A percentile compares a stretch with the other conserved stretches of the same genome.
phyloP scores from a whole-genome alignment of 2,888 invertebrate genomes.

The Drosophila paramelanica region DNA sequence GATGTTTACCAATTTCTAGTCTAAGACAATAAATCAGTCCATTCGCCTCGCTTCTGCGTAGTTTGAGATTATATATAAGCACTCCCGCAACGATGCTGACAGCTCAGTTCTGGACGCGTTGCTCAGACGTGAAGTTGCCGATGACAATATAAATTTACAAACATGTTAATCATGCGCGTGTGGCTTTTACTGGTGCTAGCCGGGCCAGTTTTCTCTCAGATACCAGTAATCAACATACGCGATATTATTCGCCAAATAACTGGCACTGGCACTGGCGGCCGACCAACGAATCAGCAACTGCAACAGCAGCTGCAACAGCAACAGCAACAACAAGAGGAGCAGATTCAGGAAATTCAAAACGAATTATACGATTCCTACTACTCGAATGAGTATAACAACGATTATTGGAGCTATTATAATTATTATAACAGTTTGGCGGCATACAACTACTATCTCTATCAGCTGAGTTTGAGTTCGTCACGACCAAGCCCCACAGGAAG shows the following conservation, averaged over 20 bases:
- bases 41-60: constrained; percentile 13
- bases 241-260: constrained; percentile 11
- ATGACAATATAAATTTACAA: constrained; percentile 2
- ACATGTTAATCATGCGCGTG: constrained; percentile 46
- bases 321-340: neutral
- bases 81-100: constrained; percentile 4
- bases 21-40: constrained; percentile 17
- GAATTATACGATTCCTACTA: neutral
- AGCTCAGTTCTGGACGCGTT: constrained; percentile 42
- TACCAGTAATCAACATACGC: constrained; percentile 23
- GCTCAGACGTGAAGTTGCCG: constrained; percentile 19
- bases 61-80: constrained; percentile 44
- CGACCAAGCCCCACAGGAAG: neutral
- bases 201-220: constrained; percentile 12
- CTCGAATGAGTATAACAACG: constrained; percentile 3
- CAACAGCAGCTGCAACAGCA: neutral
- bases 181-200: constrained; percentile 38
- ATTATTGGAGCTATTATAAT: constrained; percentile 16
- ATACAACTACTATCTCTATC: constrained; percentile 12
- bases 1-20: constrained; percentile 14
- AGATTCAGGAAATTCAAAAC: neutral
- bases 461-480: neutral
- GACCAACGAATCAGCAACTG: neutral
- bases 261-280: neutral
- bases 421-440: constrained; percentile 9